Conservation (phyloP, 1,140 invertebrate genomes). For the Drosophila kanapiae region DNA sequence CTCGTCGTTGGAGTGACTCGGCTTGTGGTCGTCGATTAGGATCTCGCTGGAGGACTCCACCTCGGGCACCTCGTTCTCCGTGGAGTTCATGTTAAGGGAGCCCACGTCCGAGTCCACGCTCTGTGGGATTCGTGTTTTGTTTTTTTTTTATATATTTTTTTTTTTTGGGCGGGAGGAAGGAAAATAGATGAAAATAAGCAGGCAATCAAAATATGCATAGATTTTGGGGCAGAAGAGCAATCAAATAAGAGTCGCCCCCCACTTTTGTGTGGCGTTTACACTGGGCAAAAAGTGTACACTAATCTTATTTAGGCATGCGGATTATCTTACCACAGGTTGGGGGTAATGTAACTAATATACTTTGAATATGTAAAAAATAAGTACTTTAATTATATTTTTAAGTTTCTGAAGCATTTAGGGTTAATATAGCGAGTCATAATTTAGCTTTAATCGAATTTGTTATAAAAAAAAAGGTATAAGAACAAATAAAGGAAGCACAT, state of each 20-base stretch:
- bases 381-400: background rate
- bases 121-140: constrained; percentile 80
- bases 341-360: background rate
- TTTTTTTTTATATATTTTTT: background rate
- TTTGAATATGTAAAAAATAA: background rate
- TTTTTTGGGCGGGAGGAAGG: background rate
- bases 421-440: background rate
- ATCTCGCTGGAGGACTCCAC: constrained; percentile 89
- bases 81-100: constrained; percentile 89
- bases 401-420: background rate
- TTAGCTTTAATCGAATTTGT: too few relatives aligned
- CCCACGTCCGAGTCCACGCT: constrained; percentile 92
- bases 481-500: too few relatives aligned
- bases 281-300: constrained; percentile 7
- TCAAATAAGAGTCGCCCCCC: constrained; percentile 18
- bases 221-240: constrained; percentile 39
- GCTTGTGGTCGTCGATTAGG: constrained; percentile 89
- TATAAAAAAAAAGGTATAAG: background rate
- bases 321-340: background rate
- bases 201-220: constrained; percentile 59
- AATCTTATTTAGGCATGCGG: background rate
- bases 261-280: constrained; percentile 33
- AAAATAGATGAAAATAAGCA: constrained; percentile 26
- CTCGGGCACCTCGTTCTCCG: constrained; percentile 89
- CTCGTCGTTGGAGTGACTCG: constrained; percentile 89